Percentiles rank a stretch among this genome's conserved stretches.
phyloP scores from a whole-genome alignment of 2,113 vertebrate genomes.

The Solea senegalensis region DNA sequence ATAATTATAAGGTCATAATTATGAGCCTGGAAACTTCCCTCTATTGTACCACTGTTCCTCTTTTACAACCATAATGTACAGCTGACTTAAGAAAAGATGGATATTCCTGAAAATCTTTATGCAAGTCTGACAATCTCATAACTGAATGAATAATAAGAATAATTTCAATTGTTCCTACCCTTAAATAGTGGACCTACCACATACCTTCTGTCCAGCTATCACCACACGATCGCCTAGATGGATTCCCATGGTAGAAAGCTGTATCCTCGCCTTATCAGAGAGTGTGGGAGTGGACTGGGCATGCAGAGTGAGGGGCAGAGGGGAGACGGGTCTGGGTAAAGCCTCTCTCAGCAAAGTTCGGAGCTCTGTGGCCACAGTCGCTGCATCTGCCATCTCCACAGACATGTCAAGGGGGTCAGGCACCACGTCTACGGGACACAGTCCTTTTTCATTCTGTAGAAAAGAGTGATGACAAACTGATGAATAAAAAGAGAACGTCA shows the following conservation, averaged over 20 bases:
- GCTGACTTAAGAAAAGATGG: neutral
- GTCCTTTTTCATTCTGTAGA: constrained; percentile 91
- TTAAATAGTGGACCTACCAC: constrained; percentile 26
- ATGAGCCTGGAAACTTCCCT: constrained; percentile 1
- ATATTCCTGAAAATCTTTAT: neutral
- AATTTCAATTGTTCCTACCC: neutral
- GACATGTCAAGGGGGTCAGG: constrained; percentile 95
- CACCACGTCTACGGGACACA: constrained; percentile 90
- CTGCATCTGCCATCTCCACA: constrained; percentile 93
- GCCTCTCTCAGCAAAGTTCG: constrained; percentile 85
- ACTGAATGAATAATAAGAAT: neutral
- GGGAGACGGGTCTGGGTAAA: constrained; percentile 80
- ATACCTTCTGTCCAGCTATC: constrained; percentile 96
- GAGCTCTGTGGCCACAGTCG: constrained; percentile 90
- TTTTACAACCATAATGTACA: neutral
- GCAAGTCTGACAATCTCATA: neutral
- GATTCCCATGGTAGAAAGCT: constrained; percentile 86
- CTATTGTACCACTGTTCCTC: neutral
- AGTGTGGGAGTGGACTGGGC: constrained; percentile 75
- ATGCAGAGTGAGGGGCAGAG: constrained; percentile 78
- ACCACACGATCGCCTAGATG: constrained; percentile 92
- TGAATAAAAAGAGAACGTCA: neutral
- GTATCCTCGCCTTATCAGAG: constrained; percentile 78
- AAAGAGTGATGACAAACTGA: neutral
- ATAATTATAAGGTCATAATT: constrained; percentile 7